phyloP scores from a whole-genome alignment of 2,113 vertebrate species.

The Siniperca knerii region DNA sequence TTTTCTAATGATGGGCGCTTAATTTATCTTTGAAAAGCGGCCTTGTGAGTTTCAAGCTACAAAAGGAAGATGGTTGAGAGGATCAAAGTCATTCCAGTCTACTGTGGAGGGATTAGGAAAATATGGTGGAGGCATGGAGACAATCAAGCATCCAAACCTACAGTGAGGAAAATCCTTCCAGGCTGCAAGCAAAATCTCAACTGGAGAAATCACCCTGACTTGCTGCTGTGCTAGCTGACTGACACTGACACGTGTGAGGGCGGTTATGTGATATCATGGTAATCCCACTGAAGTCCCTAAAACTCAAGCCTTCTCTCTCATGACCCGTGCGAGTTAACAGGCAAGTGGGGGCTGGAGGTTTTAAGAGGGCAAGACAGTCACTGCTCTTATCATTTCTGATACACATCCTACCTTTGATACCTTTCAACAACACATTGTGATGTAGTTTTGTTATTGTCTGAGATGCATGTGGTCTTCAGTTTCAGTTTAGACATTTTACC shows the following conservation, averaged over 20 bases:
- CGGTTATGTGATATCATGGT: constrained; percentile 65
- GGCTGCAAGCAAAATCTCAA: constrained; percentile 50
- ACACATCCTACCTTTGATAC: neutral
- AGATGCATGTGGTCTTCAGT: neutral
- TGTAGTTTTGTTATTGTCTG: neutral
- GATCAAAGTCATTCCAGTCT: constrained; percentile 68
- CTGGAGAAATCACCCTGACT: constrained; percentile 49
- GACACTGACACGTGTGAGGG: constrained; percentile 58
- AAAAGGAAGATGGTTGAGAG: constrained; percentile 55
- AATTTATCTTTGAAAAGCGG: constrained; percentile 67
- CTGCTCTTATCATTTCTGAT: neutral
- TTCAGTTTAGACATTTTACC: neutral
- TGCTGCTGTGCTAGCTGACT: constrained; percentile 37
- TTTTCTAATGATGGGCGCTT: constrained; percentile 64
- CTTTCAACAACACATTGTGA: neutral
- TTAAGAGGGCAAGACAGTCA: neutral
- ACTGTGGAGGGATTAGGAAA: constrained; percentile 70
- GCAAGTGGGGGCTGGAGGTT: neutral
- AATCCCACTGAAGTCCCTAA: constrained; percentile 57
- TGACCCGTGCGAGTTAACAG: constrained; percentile 19
- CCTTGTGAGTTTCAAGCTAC: constrained; percentile 47
- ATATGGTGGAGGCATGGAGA: constrained; percentile 46
- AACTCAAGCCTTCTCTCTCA: constrained; percentile 27
- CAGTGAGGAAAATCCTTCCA: constrained; percentile 58
- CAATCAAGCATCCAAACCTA: constrained; percentile 55